Evolutionary conservation across 2,888 invertebrate genomes (phyloP), one percentile per base, ranked within the genome.

Genomic region (Dryococelus australis): DNA sequence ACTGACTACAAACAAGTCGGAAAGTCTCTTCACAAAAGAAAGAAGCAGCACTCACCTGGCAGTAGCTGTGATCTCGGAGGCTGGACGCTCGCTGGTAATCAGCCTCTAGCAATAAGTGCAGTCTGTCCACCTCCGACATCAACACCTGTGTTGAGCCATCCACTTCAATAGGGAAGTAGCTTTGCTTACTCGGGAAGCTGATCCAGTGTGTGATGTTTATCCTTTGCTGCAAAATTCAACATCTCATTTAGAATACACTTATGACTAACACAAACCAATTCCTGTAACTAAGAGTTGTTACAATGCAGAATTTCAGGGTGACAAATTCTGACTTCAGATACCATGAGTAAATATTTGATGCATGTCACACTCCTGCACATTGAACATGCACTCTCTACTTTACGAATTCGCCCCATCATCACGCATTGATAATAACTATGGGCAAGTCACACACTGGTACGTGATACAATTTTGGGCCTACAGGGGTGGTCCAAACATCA

Each of bases 181-280:
- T 91, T 89, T 91, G 91, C 83, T 92, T 92, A 86, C 87, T 89
- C 9, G 92, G 92, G 90, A 92, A 93, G 20, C 90, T 89, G 86
- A 93, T 91, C 93, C 93, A 93, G 86, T 91, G 90, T 24, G 92
- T 92, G n/a, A 92, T 91, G 88, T 93, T 92, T 87, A 93, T 90
- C 88, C 91, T 91, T 93, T 93, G 93, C 93, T 93, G 90, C 13
- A 90, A 89, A 88, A 81, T 86, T 35, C 87, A 87, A 87, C 87
- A 27, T 10, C 26, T n/a, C 47, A 43, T 43, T 43, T 10, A 84
- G 28, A 43, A 43, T 24, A 5, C 24, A 80, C 12, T 16, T 81
- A 26, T 20, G 35, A 16, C 27, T 80, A 27, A 1, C 20, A 80
- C 86, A 35, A 35, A 35, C 35, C 35, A 35, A 35, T 35, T 35